phyloP scores from a whole-genome alignment of 2,888 invertebrate species.

The Limnephilus rhombicus region DNA sequence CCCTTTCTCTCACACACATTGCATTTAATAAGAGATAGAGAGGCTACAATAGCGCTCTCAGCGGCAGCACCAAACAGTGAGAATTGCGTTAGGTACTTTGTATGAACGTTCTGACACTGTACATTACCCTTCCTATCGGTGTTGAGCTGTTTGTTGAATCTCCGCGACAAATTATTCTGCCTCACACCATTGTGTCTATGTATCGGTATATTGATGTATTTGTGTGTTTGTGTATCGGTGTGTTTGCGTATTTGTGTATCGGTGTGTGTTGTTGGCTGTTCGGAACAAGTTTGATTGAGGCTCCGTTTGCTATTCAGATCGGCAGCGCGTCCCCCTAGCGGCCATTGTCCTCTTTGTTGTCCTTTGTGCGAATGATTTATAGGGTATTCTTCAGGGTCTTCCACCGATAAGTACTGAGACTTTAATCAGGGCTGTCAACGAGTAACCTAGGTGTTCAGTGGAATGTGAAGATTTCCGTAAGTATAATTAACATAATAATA shows the following conservation, averaged over 20 bases:
- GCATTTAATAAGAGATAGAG: background rate
- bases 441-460: background rate
- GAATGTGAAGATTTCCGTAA: too few species aligned
- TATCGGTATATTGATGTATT: background rate
- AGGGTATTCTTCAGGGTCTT: slow-evolving; percentile 42
- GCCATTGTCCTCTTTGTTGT: slow-evolving; percentile 24
- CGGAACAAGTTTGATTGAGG: slow-evolving; percentile 45
- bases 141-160: background rate
- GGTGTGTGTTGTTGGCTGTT: background rate
- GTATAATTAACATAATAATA: too few species aligned
- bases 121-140: background rate
- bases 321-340: slow-evolving; percentile 10
- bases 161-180: slow-evolving; percentile 20
- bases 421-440: slow-evolving; percentile 21
- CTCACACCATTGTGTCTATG: too few species aligned
- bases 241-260: background rate
- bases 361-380: slow-evolving; percentile 44
- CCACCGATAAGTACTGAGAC: slow-evolving; percentile 26
- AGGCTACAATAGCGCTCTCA: background rate
- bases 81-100: background rate
- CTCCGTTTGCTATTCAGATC: slow-evolving; percentile 41
- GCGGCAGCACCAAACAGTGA: background rate
- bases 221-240: background rate
- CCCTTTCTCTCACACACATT: too few species aligned
- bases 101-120: background rate